Base-by-base conservation (phyloP, 2,113 vertebrate species). In the Hiodon alosoides region DNA sequence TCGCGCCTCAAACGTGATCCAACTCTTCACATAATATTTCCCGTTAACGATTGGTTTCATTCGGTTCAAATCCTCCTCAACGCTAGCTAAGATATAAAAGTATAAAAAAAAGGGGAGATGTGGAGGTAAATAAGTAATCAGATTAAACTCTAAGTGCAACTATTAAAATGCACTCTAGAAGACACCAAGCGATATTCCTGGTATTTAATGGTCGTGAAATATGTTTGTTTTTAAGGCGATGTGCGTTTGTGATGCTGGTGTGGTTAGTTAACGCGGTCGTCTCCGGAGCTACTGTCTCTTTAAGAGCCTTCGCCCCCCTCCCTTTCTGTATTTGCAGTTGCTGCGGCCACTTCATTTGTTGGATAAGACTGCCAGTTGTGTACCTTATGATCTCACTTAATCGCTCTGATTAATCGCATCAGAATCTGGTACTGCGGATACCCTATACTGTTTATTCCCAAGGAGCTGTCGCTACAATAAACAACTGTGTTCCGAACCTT, bases 321-420 rank as follows among this genome's bases (percentile, higher is more conserved):
- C 83, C 84, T 79, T 83, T 79, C 86, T 86, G 82, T 90, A 88
- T 92, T 90, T 90, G 90, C 87, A 90, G 90, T 88, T 86, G 87
- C 90, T 84, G 86, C 85, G 90, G 89, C 84, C 85, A 82, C 86
- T 92, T 89, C 85, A 88, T 89, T 87, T 85, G 81, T 78, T 82
- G 85, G 86, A 83, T 81, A 80, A 86, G 82, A 87, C 85, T 80
- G 79, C 79, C 85, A 87, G 85, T 79, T 84, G 86, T 86, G 85
- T 71, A 66, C 81, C 85, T 79, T 81, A 69, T 85, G 85, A 85
- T 88, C 84, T 87, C 78, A 81, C 81, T 80, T 81, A 64, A 83
- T 82, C 81, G 75, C 78, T 83, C 77, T 75, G 78, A 83, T 86
- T 79, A 80, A 86, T 86, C 67, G 85, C 80, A 84, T 83, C 77